Base-by-base conservation (phyloP, 2,113 vertebrate species). In the Geococcyx californianus region DNA sequence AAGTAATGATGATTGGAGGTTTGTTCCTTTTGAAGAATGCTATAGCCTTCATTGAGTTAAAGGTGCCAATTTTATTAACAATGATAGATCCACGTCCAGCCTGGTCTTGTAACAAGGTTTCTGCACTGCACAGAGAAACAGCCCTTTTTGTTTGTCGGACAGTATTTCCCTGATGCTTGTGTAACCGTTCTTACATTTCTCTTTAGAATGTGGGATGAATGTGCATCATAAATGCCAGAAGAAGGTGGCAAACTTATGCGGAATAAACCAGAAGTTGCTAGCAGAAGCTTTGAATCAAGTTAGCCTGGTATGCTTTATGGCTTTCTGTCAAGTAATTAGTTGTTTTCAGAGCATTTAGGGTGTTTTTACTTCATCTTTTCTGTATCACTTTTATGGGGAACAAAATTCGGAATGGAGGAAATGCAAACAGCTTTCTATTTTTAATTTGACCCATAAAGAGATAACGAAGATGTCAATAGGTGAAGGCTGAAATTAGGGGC, bases 211-310 rank as follows among this genome's bases (percentile, higher is more conserved):
- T 85, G 97, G 95, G 87, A 99, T 99, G 99, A 99, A 99, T 2
- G 99, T 99, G 31, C 99, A 99, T 90, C 99, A 99, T 86, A 99
- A 99, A 97, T 99, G 99, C 98, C 98, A 99, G 98, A 98, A 95
- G 73, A 99, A 99, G 97, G 99, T 99, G 72, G 99, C 99, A 93
- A 99, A 99, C 97, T 98, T 99, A 38, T 99, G 99, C 75, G 99
- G 99, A 73, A 99, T 99, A 97, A 99, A 99, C 97, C 99, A 99
- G 98, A 99, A 99, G 97, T 98, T 99, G 55, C 97, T 99, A 93
- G 99, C 99, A 13, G 99, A 99, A 97, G 99, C 99, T 29, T 98
- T 99, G 66, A 99, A 96, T 96, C 99, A 99, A 99, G 99, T 99
- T 93, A 98, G 97, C 97, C 98, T 99, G 98, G 99, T 99, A 94